These are phyloP conservation scores for Triops cancriformis DNA, from an alignment of 1,140 invertebrate species.

Conservation along the genomic window DNA sequence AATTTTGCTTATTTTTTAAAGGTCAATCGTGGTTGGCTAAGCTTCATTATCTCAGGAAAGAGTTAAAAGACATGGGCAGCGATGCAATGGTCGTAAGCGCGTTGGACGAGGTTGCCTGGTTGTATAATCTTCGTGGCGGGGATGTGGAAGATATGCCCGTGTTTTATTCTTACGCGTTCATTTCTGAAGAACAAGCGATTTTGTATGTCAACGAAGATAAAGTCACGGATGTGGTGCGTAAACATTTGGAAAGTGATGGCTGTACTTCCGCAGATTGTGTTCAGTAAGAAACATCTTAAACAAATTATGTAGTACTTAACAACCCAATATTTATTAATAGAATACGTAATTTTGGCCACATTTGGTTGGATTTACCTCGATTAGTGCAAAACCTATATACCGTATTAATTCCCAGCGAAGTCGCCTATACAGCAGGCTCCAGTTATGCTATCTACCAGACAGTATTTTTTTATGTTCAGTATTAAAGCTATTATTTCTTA, in stretches of 20 bases:
- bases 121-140: constrained; percentile 86
- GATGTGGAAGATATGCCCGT: constrained; percentile 85
- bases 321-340: constrained; percentile 40
- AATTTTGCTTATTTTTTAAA: constrained; percentile 34
- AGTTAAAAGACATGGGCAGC: constrained; percentile 54
- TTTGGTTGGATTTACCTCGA: constrained; percentile 60
- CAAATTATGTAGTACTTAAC: background rate
- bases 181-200: constrained; percentile 44
- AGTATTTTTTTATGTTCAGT: constrained; percentile 45
- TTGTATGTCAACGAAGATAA: constrained; percentile 47
- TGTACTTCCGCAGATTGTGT: constrained; percentile 22
- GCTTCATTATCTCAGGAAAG: constrained; percentile 53
- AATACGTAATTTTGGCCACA: constrained; percentile 55
- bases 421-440: constrained; percentile 58
- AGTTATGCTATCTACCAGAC: constrained; percentile 64
- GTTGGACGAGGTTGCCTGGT: constrained; percentile 86
- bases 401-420: constrained; percentile 61
- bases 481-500: no score
- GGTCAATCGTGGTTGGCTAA: constrained; percentile 65
- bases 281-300: constrained; percentile 28
- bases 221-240: constrained; percentile 36
- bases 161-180: constrained; percentile 64
- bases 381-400: constrained; percentile 54
- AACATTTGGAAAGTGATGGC: constrained; percentile 33
- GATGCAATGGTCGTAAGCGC: constrained; percentile 77